Evolutionary conservation across 2,888 invertebrate genomes (phyloP).

Genomic region (Trichogramma dendrolimi): DNA sequence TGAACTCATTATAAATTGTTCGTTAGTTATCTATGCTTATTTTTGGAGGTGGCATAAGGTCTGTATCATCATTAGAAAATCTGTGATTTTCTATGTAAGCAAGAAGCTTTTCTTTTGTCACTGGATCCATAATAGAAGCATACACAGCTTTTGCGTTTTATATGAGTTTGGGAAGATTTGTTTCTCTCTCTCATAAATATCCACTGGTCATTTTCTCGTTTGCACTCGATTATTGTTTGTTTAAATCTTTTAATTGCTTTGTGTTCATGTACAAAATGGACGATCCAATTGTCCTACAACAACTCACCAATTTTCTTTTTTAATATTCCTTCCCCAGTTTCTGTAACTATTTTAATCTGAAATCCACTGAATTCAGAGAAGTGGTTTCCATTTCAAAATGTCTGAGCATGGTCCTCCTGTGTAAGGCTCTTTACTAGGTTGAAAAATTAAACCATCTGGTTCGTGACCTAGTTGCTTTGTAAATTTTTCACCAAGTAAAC

Average conservation of each 20-base stretch:
- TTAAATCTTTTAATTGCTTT: constrained; percentile 70
- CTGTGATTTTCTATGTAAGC: constrained; percentile 66
- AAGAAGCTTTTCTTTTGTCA: constrained; percentile 77
- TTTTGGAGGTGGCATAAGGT: constrained; percentile 71
- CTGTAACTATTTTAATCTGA: constrained; percentile 75
- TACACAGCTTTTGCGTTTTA: constrained; percentile 84
- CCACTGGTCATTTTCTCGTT: constrained; percentile 77
- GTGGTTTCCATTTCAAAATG: constrained; percentile 98
- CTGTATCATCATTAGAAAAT: constrained; percentile 61
- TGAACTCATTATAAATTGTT: no score
- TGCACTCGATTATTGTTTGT: constrained; percentile 98
- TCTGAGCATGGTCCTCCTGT: constrained; percentile 74
- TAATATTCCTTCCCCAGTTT: constrained; percentile 68
- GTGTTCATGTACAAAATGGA: constrained; percentile 72
- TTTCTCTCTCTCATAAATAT: constrained; percentile 92
- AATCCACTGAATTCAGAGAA: constrained; percentile 93
- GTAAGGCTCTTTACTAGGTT: constrained; percentile 85
- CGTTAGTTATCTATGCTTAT: constrained; percentile 51
- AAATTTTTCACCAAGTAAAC: constrained; percentile 79
- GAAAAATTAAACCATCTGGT: constrained; percentile 97
- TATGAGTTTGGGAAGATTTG: constrained; percentile 91
- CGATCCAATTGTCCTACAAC: constrained; percentile 69
- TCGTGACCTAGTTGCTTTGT: constrained; percentile 82
- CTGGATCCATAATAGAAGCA: constrained; percentile 76
- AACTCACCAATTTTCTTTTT: constrained; percentile 68